Evolutionary conservation across 2,888 invertebrate genomes (phyloP), one percentile per base, ranked within the genome.

Genomic region (Lasioglossum vierecki): DNA sequence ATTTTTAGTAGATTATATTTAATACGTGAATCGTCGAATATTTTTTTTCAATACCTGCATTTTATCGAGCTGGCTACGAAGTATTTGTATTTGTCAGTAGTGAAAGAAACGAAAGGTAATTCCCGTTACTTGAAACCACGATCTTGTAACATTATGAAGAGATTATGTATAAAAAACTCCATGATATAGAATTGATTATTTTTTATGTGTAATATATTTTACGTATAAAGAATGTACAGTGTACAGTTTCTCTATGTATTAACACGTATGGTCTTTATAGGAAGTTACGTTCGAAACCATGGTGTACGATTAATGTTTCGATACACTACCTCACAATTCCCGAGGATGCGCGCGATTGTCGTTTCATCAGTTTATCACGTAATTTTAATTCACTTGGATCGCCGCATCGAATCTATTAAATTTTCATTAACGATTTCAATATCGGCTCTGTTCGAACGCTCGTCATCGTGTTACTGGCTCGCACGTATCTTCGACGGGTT

Each of bases 381-480:
- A 60, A 60, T 60, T 26, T 60, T 60, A 60, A 60, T 60, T 26
- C 60, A 13, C 60, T 60, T 60, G 60, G 26, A 13, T 60, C 60
- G 60, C 60, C 26, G 13, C 26, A n/a, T 13, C 11, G 60, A n/a
- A 60, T 60, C 60, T 26, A 60, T 60, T 26, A 60, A 60, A 60
- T 60, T 60, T 60, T n/a, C 60, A 26, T 26, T 60, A 60, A 60
- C 60, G 60, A 60, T 26, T 60, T 60, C 60, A 26, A 60, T 60
- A 60, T 26, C 60, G 60, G 1, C n/a, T 57, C 57, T 57, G n/a
- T 9, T 3, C 57, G 57, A 3, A n/a, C 57, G 60, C 60, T 60
- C 60, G 26, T 60, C 60, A 60, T 26, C 60, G 22, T 8, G 8
- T 22, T 22, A 18, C 22, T 53, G 2, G 60, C 60, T 13, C 11